These are phyloP conservation scores for Eurypyga helias DNA, from an alignment of 2,113 vertebrate genomes.

Conservation along the genomic window DNA sequence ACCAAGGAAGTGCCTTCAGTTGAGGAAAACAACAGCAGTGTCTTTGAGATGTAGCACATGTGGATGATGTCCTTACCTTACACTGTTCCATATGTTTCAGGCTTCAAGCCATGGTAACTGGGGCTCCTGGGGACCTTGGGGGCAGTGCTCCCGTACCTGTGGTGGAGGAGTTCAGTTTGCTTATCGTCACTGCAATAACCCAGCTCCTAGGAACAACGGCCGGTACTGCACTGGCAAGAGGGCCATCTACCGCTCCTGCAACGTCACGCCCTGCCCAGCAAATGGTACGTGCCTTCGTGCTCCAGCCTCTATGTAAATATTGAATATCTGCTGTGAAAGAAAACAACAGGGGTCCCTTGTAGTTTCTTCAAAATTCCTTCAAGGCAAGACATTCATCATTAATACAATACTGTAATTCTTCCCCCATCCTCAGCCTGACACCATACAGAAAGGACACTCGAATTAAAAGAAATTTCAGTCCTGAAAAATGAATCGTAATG, in stretches of 20 bases:
- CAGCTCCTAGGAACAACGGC: constrained; percentile 92
- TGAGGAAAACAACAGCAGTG: background rate
- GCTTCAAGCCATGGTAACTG: constrained; percentile 95
- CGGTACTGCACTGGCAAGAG: constrained; percentile 95
- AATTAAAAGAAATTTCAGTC: background rate
- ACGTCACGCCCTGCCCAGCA: constrained; percentile 79
- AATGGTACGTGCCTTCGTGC: constrained; percentile 74
- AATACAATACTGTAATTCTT: background rate
- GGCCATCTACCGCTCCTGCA: constrained; percentile 93
- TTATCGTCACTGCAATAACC: constrained; percentile 95
- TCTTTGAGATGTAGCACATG: background rate
- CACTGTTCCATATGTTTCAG: constrained; percentile 70
- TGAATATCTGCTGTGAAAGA: background rate
- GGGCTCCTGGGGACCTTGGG: constrained; percentile 97
- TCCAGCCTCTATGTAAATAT: background rate
- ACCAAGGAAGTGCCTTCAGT: background rate
- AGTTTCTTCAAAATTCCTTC: background rate
- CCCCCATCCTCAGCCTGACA: rapidly evolving
- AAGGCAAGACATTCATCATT: background rate
- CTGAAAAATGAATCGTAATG: background rate
- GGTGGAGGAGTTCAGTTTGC: constrained; percentile 95
- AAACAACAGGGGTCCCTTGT: background rate
- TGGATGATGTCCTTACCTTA: background rate
- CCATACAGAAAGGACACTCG: background rate
- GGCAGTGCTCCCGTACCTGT: constrained; percentile 90